Evolutionary conservation across 2,888 invertebrate genomes (phyloP).

Genomic region (Penaeus monodon): DNA sequence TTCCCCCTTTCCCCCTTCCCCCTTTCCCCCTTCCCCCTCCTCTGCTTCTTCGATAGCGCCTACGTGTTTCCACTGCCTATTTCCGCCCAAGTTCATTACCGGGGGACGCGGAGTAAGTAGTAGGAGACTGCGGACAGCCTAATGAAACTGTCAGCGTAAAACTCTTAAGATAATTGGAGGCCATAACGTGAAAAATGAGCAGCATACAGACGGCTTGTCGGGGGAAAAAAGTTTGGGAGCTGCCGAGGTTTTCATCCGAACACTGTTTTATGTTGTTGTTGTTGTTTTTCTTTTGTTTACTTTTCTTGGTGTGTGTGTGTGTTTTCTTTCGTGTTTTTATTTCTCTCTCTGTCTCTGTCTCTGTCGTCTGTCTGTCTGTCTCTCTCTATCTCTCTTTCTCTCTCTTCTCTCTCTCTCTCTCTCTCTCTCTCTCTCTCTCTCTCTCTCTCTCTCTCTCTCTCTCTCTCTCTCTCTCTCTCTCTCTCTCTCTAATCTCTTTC

Average conservation of each 20-base stretch:
- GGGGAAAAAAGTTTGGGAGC: too few relatives aligned
- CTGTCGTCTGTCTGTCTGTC: not conserved
- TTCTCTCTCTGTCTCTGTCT: not conserved
- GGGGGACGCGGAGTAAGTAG: too few relatives aligned
- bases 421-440: not conserved
- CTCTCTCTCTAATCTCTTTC: not conserved
- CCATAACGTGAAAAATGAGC: too few relatives aligned
- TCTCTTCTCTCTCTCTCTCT: not conserved
- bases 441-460: not conserved
- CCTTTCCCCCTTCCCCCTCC: too few relatives aligned
- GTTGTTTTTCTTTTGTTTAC: not conserved
- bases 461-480: not conserved
- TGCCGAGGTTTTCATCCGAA: not conserved
- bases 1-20: too few relatives aligned
- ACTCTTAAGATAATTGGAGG: too few relatives aligned
- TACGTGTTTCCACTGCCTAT: too few relatives aligned
- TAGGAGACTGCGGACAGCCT: too few relatives aligned
- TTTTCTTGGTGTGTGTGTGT: too few relatives aligned
- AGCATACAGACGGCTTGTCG: slow-evolving; percentile 2
- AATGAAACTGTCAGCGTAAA: too few relatives aligned
- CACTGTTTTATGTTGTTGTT: not conserved
- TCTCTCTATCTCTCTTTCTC: not conserved
- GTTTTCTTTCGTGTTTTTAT: not conserved
- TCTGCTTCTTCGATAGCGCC: too few relatives aligned
- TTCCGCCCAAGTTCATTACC: too few relatives aligned